Conservation (phyloP, 2,888 invertebrate genomes). For the Polymixis lichenea region DNA sequence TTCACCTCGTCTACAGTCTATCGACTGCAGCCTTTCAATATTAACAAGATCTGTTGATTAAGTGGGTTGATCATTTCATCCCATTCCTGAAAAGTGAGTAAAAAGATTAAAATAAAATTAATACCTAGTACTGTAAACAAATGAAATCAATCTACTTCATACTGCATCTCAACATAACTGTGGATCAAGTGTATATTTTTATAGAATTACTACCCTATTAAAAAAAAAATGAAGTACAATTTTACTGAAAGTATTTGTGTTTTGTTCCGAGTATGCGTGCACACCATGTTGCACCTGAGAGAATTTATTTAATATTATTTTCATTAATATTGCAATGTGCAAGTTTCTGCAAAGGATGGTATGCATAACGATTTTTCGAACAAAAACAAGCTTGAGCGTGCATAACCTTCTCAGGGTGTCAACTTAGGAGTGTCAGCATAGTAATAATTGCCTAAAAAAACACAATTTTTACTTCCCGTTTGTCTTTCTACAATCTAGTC, state of each 20-base stretch:
- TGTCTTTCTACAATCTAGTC: not conserved
- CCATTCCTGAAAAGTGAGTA: constrained; percentile 56
- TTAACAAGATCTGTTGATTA: constrained; percentile 43
- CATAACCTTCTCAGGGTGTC: not conserved
- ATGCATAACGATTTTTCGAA: not conserved
- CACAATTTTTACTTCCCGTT: not conserved
- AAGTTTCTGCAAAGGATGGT: not conserved
- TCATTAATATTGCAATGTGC: not conserved
- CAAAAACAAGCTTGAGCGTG: not conserved
- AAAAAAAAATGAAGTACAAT: not conserved
- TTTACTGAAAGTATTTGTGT: constrained; percentile 4
- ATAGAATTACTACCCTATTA: not conserved
- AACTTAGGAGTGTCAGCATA: constrained; percentile 15
- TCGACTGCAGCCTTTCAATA: constrained; percentile 44
- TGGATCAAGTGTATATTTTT: constrained; percentile 2
- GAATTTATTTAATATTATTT: not conserved
- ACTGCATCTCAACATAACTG: constrained; percentile 35
- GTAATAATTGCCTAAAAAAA: not conserved
- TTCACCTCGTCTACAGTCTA: constrained; percentile 28
- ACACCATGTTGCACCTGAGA: constrained; percentile 10
- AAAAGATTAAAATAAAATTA: constrained; percentile 36
- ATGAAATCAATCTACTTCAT: constrained; percentile 43
- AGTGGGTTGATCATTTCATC: constrained; percentile 55
- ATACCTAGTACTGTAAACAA: not conserved
- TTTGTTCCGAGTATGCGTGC: constrained; percentile 14